phyloP scores from a whole-genome alignment of 2,113 vertebrate genomes.

The Copsychus sechellarum region DNA sequence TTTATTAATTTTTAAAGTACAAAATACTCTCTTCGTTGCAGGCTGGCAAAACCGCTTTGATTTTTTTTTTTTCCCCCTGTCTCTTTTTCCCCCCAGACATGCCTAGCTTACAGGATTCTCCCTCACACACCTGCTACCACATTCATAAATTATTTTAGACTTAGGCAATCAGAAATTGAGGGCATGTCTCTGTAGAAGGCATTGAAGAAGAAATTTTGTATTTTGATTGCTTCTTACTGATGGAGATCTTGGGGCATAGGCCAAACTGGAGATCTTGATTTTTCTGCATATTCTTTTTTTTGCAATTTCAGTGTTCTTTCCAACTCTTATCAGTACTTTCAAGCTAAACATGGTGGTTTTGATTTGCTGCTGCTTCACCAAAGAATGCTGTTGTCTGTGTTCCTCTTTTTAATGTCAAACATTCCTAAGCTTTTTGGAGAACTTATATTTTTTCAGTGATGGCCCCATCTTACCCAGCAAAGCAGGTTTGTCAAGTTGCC shows the following conservation, averaged over 20 bases:
- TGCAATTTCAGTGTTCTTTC: neutral
- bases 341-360: neutral
- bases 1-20: neutral
- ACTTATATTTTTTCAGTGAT: neutral
- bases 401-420: neutral
- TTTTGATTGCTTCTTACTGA: neutral
- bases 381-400: neutral
- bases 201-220: neutral
- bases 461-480: neutral
- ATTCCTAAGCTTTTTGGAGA: neutral
- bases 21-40: neutral
- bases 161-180: neutral
- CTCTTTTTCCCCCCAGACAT: neutral
- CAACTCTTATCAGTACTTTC: neutral
- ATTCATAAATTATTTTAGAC: neutral
- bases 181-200: neutral
- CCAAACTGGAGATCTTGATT: neutral
- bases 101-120: neutral
- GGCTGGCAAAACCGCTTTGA: neutral
- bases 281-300: neutral
- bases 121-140: neutral
- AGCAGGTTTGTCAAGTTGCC: neutral
- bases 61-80: fast-evolving
- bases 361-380: neutral
- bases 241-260: neutral